Conservation (phyloP, 2,888 invertebrate species). For the Uropetala carovei region DNA sequence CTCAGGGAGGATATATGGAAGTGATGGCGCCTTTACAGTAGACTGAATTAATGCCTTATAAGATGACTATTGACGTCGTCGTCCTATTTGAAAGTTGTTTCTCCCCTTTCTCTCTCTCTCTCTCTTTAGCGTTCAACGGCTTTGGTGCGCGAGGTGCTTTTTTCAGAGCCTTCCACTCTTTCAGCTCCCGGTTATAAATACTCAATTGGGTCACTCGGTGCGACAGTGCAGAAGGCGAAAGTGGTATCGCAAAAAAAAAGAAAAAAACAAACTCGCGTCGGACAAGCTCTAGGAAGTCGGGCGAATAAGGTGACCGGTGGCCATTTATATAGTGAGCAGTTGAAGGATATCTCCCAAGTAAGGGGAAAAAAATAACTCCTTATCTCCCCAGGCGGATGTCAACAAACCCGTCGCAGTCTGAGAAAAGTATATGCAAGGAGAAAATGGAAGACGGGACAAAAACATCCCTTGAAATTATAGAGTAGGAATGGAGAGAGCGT, state of each 20-base stretch:
- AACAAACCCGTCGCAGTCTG: background rate
- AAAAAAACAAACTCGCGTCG: background rate
- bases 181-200: conserved; percentile 13
- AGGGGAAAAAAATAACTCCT: background rate
- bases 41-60: no score
- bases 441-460: background rate
- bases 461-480: background rate
- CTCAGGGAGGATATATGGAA: no score
- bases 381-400: background rate
- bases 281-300: conserved; percentile 15
- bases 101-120: background rate
- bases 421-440: background rate
- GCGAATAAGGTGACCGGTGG: background rate
- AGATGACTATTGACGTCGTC: background rate
- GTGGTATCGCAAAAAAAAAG: background rate
- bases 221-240: conserved; percentile 17
- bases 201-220: conserved; percentile 21
- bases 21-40: no score
- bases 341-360: background rate
- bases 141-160: background rate
- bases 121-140: background rate
- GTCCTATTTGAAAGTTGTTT: conserved; percentile 9
- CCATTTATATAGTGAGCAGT: background rate
- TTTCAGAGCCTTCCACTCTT: background rate
- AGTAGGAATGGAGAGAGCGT: background rate